Percentiles rank a stretch among this genome's conserved stretches.
Conservation (phyloP, 2,888 invertebrate species). For the Digitonthophagus gazella region DNA sequence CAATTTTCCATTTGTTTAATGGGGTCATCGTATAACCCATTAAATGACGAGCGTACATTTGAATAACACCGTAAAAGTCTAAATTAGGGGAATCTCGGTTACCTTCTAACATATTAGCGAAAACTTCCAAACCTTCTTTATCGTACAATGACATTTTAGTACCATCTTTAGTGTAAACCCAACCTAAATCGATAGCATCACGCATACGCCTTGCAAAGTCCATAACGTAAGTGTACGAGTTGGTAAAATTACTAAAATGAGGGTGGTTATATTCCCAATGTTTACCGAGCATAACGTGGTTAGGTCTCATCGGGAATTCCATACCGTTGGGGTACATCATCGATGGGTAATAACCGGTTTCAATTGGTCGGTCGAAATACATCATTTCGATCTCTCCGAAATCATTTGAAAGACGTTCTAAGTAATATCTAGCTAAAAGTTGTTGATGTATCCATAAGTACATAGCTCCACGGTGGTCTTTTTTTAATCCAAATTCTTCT, state of each 20-base stretch:
- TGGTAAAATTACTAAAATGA: conserved; percentile 43
- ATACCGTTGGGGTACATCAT: conserved; percentile 61
- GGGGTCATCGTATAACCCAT: conserved; percentile 54
- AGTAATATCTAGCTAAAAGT: conserved; percentile 65
- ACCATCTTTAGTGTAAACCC: conserved; percentile 46
- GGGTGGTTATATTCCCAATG: conserved; percentile 39
- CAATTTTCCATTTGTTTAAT: conserved; percentile 52
- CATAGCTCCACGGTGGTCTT: conserved; percentile 55
- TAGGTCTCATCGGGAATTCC: conserved; percentile 59
- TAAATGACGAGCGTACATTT: conserved; percentile 57
- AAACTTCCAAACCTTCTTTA: conserved; percentile 61
- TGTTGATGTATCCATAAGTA: conserved; percentile 68
- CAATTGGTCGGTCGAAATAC: conserved; percentile 54
- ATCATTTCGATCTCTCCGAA: conserved; percentile 61
- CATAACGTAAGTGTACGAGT: conserved; percentile 52
- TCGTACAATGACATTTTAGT: conserved; percentile 57
- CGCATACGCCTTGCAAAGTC: conserved; percentile 58
- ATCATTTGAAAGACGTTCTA: conserved; percentile 66
- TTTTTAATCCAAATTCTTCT: conserved; percentile 41
- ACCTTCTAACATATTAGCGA: conserved; percentile 66
- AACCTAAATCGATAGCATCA: conserved; percentile 61
- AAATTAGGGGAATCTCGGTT: conserved; percentile 62
- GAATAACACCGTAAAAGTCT: conserved; percentile 59
- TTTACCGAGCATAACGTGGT: conserved; percentile 46
- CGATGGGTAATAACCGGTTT: conserved; percentile 60